phyloP scores from a whole-genome alignment of 2,797 vertebrate species.

The Trichosurus vulpecula region DNA sequence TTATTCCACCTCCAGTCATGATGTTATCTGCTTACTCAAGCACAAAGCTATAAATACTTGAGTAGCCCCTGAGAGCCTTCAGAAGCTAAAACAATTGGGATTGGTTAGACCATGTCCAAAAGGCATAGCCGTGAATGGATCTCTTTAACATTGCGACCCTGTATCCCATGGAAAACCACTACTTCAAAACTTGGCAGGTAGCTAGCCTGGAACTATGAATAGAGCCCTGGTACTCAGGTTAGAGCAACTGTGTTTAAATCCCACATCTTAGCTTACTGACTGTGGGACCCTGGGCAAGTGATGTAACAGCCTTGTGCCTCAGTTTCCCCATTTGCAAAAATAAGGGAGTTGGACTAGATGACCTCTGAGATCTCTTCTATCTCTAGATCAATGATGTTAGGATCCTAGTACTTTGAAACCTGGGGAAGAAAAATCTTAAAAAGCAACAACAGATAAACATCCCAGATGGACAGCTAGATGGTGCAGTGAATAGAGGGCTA shows the following conservation, averaged over 20 bases:
- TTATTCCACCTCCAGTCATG: not conserved
- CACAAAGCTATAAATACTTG: not conserved
- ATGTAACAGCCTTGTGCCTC: not conserved
- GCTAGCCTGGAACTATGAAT: not conserved
- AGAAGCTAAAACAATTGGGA: not conserved
- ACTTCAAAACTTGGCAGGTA: not conserved
- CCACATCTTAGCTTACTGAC: not conserved
- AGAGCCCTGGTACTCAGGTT: not conserved
- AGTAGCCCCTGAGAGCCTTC: not conserved
- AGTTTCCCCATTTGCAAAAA: not conserved
- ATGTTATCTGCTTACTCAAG: constrained; percentile 20
- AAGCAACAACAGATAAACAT: not conserved
- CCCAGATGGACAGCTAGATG: not conserved
- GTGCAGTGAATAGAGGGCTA: not conserved
- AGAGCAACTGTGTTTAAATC: not conserved
- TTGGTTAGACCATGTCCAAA: not conserved
- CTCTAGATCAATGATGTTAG: not conserved
- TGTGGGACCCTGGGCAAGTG: not conserved
- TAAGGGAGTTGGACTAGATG: not conserved
- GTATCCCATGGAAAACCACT: not conserved
- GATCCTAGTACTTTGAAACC: not conserved
- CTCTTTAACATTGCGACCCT: not conserved
- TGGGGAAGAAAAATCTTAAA: not conserved
- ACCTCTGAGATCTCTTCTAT: not conserved
- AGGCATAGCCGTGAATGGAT: not conserved